phyloP scores from a whole-genome alignment of 2,888 invertebrate genomes.

The Drosophila phalerata region DNA sequence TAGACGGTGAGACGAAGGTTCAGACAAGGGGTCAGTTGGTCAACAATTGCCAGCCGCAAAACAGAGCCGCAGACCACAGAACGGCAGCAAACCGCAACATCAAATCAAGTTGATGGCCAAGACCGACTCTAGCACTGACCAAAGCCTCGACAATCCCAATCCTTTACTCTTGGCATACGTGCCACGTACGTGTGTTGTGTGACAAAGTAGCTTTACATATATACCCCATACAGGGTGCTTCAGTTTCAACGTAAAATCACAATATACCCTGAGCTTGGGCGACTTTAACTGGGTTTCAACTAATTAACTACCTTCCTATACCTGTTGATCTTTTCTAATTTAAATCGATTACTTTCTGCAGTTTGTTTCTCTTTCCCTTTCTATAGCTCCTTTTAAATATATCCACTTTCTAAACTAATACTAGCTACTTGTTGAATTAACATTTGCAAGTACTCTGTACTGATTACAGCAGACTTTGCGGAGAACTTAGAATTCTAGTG shows the following conservation, averaged over 20 bases:
- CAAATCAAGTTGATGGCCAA: constrained; percentile 74
- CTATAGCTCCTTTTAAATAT: too few relatives aligned
- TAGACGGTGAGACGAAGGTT: constrained; percentile 36
- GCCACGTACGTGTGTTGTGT: constrained; percentile 65
- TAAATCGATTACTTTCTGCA: too few relatives aligned
- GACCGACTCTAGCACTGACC: constrained; percentile 51
- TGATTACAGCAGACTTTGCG: too few relatives aligned
- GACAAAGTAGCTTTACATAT: constrained; percentile 57
- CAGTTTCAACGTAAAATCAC: background rate
- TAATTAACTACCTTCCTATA: too few relatives aligned
- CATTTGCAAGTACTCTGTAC: too few relatives aligned
- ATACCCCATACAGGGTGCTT: constrained; percentile 49
- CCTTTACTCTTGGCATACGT: constrained; percentile 62
- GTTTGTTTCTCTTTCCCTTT: too few relatives aligned
- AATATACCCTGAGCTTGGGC: background rate
- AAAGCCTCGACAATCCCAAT: constrained; percentile 70
- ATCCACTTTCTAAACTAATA: too few relatives aligned
- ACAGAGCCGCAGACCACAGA: constrained; percentile 60
- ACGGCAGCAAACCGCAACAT: constrained; percentile 60
- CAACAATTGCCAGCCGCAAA: constrained; percentile 47
- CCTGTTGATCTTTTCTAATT: too few relatives aligned
- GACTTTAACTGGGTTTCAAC: too few relatives aligned
- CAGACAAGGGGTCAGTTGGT: constrained; percentile 62
- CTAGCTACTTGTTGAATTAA: too few relatives aligned
- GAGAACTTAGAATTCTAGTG: too few relatives aligned